Conservation (phyloP, 2,888 invertebrate genomes). For the Cheilosia vulpina region DNA sequence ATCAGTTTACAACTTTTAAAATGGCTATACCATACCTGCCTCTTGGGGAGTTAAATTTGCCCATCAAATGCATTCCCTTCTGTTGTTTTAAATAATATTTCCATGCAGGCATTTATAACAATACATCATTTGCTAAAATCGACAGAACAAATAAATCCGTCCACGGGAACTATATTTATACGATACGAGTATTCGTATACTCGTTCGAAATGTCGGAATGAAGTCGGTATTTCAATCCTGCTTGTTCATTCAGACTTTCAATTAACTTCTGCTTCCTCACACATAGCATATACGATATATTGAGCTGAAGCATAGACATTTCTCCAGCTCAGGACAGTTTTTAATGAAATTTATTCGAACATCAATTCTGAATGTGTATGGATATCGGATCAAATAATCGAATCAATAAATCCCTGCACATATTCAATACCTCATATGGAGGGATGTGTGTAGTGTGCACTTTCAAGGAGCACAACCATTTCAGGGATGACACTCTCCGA, state of each 20-base stretch:
- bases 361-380: slow-evolving; percentile 43
- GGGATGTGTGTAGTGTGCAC: background rate
- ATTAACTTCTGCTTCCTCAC: slow-evolving; percentile 29
- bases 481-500: slow-evolving; percentile 48
- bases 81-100: background rate
- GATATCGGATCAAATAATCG: slow-evolving; percentile 63
- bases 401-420: slow-evolving; percentile 62
- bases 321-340: slow-evolving; percentile 22
- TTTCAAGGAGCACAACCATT: slow-evolving; percentile 33
- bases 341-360: slow-evolving; percentile 57
- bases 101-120: slow-evolving; percentile 14
- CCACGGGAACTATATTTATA: background rate
- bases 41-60: too few species aligned
- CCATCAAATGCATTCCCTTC: too few species aligned
- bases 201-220: slow-evolving; percentile 14
- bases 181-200: background rate
- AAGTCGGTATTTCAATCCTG: background rate
- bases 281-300: background rate
- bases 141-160: slow-evolving; percentile 24
- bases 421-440: slow-evolving; percentile 17
- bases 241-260: slow-evolving; percentile 22
- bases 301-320: background rate
- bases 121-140: slow-evolving; percentile 8
- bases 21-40: too few species aligned
- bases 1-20: too few species aligned